Evolutionary conservation across 2,113 vertebrate genomes (phyloP).

Genomic region (Trinectes maculatus): DNA sequence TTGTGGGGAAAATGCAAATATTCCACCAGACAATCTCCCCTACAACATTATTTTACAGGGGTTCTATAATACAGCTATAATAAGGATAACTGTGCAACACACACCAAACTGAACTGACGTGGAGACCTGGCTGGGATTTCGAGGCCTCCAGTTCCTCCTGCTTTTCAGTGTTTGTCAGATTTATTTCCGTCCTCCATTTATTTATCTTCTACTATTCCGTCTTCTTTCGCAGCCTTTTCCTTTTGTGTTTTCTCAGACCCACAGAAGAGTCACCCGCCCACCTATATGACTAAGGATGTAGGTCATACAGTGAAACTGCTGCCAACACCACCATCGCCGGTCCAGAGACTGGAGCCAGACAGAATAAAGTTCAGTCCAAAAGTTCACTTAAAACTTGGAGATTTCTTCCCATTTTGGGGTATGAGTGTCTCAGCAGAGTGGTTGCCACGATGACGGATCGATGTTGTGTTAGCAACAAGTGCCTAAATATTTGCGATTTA

Average conservation of each 20-base stretch:
- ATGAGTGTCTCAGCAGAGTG: slow-evolving; percentile 32
- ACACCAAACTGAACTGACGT: too few relatives aligned
- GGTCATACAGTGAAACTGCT: slow-evolving; percentile 35
- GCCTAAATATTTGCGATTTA: slow-evolving; percentile 45
- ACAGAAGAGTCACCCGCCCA: slow-evolving; percentile 23
- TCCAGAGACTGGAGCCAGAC: slow-evolving; percentile 21
- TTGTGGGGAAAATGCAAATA: too few relatives aligned
- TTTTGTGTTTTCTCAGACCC: too few relatives aligned
- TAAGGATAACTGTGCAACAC: too few relatives aligned
- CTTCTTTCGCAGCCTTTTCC: too few relatives aligned
- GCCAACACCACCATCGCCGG: slow-evolving; percentile 34
- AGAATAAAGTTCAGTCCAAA: not conserved
- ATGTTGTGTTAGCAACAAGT: slow-evolving; percentile 66
- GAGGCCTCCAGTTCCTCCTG: too few relatives aligned
- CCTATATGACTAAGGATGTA: slow-evolving; percentile 23
- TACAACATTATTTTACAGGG: too few relatives aligned
- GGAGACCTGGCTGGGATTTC: too few relatives aligned
- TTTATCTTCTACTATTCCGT: not conserved
- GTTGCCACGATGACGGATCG: slow-evolving; percentile 33
- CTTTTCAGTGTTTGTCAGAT: too few relatives aligned
- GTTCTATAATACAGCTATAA: too few relatives aligned
- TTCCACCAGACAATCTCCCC: too few relatives aligned
- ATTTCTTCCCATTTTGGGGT: slow-evolving; percentile 26
- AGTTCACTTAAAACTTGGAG: slow-evolving; percentile 5
- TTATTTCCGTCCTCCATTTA: too few relatives aligned